A percentile compares a stretch with the other conserved stretches of the same genome.
These are phyloP conservation scores for Heliconius hortense DNA, from an alignment of 2,888 invertebrate genomes.

Conservation along the genomic window DNA sequence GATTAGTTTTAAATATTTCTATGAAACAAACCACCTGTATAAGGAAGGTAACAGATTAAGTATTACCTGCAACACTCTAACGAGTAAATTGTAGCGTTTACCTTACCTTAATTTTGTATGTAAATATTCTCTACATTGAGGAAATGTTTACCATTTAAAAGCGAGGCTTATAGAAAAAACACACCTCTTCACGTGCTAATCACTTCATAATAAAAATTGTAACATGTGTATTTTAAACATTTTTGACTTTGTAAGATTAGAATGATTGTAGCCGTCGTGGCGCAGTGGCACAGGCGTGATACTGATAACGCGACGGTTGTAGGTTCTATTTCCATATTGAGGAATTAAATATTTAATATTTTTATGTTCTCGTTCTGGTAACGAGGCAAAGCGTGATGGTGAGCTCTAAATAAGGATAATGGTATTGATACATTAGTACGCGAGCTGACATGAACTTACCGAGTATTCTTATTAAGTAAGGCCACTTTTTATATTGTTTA, in stretches of 20 bases:
- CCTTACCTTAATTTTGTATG: conserved; percentile 6
- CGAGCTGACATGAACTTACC: too few relatives aligned
- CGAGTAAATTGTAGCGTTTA: conserved; percentile 13
- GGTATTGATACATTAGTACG: too few relatives aligned
- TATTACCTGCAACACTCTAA: neutral
- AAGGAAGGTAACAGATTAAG: neutral
- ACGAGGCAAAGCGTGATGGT: neutral
- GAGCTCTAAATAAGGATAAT: too few relatives aligned
- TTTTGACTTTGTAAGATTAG: neutral
- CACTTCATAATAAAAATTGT: neutral
- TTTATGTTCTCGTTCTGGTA: neutral
- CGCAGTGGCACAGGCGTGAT: neutral
- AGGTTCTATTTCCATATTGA: neutral
- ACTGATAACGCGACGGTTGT: neutral
- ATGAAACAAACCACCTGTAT: conserved; percentile 1
- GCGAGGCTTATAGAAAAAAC: neutral
- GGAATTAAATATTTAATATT: neutral
- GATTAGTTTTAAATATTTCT: neutral
- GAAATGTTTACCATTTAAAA: neutral
- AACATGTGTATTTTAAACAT: neutral
- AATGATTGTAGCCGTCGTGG: neutral
- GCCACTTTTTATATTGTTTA: too few relatives aligned
- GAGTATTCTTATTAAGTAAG: too few relatives aligned
- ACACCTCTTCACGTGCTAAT: conserved; percentile 1
- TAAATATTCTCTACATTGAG: conserved; percentile 5